Conservation (phyloP, 2,113 vertebrate genomes). For the Colistium nudipinnis region DNA sequence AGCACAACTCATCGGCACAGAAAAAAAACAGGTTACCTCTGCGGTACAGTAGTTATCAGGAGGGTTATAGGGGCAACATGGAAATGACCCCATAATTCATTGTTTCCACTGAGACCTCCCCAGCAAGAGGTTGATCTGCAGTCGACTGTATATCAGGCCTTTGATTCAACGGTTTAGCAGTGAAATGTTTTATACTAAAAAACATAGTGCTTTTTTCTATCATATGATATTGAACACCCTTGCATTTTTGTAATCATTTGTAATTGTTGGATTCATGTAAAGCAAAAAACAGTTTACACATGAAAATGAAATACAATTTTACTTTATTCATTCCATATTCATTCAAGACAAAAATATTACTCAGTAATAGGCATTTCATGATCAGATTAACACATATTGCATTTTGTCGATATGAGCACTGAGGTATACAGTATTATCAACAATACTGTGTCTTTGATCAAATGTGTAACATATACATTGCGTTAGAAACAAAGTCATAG, state of each 20-base stretch:
- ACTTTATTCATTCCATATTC: slow-evolving; percentile 41
- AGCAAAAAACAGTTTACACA: neutral
- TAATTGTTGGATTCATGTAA: too few relatives aligned
- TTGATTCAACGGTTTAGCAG: neutral
- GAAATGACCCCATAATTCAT: slow-evolving; percentile 52
- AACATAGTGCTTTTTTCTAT: neutral
- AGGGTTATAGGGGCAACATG: slow-evolving; percentile 24
- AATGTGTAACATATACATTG: neutral
- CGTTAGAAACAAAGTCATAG: neutral
- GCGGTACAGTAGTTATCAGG: slow-evolving; percentile 24
- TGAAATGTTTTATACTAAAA: neutral
- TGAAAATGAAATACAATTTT: neutral
- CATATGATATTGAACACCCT: neutral
- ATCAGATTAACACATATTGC: slow-evolving; percentile 3
- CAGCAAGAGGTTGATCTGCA: neutral
- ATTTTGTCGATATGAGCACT: neutral
- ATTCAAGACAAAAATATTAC: slow-evolving; percentile 42
- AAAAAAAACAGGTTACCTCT: neutral
- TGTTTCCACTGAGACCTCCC: slow-evolving; percentile 49
- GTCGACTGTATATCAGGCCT: neutral
- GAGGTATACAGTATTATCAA: slow-evolving; percentile 5
- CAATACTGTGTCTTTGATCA: neutral
- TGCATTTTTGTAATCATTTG: neutral
- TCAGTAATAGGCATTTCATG: slow-evolving; percentile 46
- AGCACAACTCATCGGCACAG: slow-evolving; percentile 63